Evolutionary conservation across 2,797 vertebrate species (phyloP), one percentile per base, ranked within the genome.

Genomic region (Manis pentadactyla): DNA sequence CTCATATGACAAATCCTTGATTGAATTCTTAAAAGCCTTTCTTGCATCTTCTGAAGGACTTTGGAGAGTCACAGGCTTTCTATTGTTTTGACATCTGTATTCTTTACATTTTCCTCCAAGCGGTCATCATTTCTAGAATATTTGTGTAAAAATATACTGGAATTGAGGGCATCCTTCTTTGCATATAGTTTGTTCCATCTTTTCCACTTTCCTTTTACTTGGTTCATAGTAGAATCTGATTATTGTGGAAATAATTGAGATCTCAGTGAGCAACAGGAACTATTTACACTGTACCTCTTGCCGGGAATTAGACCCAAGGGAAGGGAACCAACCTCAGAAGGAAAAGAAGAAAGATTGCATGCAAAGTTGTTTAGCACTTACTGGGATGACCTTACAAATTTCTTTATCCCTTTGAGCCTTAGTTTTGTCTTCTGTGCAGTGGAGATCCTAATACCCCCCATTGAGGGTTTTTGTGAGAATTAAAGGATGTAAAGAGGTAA

Each of bases 191-290:
- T 78, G 55, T 69, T 55, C 12, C 21, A 0, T 51, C 27, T 85
- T 79, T 66, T 37, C 11, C 29, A 7, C 66, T n/a, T 88, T 77
- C 46, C 66, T 73, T 85, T 71, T 57, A 46, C 46, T 46, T 46
- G 46, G 74, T 23, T 83, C 25, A 29, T 75, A 51, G 18, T 25
- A 34, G 64, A 75, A 74, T 79, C 29, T 74, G 25, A 15, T 92
- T 73, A 53, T 77, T 78, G 29, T 90, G 85, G 71, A 87, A 93
- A 86, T 93, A 51, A 59, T 29, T 92, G n/a, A 68, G 75, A 39
- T 68, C 37, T 87, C 85, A 85, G 25, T n/a, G 66, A 96, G 51
- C 73, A 69, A 55, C 51, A 75, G 79, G 63, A 87, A 39, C 88
- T 77, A 0, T 90, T 90, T 96, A 71, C 55, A 61, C 14, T 46